Evolutionary conservation across 2,113 vertebrate species (phyloP).

Genomic region (Marcusenius ussheri): DNA sequence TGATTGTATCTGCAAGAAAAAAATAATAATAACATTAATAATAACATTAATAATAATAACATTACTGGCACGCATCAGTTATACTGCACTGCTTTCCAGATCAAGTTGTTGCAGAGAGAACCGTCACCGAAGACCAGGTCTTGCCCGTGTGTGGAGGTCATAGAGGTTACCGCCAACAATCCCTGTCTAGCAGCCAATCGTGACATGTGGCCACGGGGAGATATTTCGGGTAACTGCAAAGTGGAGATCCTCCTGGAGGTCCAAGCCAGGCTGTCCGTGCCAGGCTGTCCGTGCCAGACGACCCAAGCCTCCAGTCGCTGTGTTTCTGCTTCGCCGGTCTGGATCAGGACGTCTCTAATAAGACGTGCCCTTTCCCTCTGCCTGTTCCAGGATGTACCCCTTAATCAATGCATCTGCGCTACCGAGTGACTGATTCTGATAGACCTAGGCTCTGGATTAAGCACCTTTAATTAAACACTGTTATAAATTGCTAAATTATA

Average conservation of each 20-base stretch:
- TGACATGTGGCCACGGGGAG: not conserved
- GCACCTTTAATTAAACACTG: not conserved
- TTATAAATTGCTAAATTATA: slow-evolving; percentile 4
- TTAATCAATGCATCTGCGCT: not conserved
- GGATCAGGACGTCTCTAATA: not conserved
- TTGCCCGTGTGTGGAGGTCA: not conserved
- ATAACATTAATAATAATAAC: not conserved
- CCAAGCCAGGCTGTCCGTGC: not conserved
- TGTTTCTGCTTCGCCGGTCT: not conserved
- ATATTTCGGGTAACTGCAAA: not conserved
- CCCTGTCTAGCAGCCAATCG: not conserved
- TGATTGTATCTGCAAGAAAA: not conserved
- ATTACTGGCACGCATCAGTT: not conserved
- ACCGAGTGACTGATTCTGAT: not conserved
- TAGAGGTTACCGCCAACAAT: not conserved
- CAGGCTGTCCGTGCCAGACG: not conserved
- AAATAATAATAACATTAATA: not conserved
- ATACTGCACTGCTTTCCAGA: not conserved
- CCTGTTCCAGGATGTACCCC: not conserved
- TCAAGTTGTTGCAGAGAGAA: not conserved
- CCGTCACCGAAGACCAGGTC: not conserved
- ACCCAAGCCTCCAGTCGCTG: not conserved
- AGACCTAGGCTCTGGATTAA: not conserved
- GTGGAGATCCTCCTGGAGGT: not conserved
- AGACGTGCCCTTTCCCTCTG: not conserved